Conservation (phyloP, 2,797 vertebrate genomes). For the Sebastolobus alascanus region DNA sequence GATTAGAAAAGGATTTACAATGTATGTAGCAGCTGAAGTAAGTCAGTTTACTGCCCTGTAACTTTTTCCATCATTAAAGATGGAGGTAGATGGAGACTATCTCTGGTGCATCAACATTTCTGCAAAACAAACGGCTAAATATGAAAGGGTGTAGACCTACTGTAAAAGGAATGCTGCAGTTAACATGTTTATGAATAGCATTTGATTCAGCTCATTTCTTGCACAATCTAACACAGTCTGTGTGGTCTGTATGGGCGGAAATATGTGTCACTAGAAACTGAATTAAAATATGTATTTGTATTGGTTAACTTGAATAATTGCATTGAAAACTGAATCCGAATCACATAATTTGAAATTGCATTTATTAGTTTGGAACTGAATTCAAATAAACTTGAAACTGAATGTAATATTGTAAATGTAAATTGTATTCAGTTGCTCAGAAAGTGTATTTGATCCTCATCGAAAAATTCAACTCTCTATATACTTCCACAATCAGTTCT, state of each 20-base stretch:
- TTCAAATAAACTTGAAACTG: neutral
- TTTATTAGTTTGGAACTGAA: neutral
- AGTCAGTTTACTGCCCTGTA: neutral
- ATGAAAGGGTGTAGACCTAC: neutral
- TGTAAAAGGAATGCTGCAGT: neutral
- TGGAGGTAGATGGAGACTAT: neutral
- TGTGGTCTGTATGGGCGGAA: constrained; percentile 7
- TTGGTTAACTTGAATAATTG: neutral
- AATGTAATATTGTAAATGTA: neutral
- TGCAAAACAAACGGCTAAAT: neutral
- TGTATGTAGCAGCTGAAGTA: neutral
- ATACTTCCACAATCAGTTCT: neutral
- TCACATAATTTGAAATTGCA: neutral
- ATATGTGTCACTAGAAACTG: neutral
- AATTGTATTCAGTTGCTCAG: neutral
- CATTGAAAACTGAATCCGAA: neutral
- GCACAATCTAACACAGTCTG: constrained; percentile 19
- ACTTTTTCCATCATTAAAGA: constrained; percentile 9
- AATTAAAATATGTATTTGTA: rapidly evolving
- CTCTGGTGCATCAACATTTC: neutral
- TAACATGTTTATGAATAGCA: neutral
- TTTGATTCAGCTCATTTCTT: constrained; percentile 34
- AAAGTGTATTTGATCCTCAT: neutral
- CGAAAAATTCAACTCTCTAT: neutral
- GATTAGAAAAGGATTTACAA: neutral